Percentiles rank a stretch among this genome's conserved stretches.
Conservation (phyloP, 1,140 invertebrate genomes). For the Anadara kagoshimensis region DNA sequence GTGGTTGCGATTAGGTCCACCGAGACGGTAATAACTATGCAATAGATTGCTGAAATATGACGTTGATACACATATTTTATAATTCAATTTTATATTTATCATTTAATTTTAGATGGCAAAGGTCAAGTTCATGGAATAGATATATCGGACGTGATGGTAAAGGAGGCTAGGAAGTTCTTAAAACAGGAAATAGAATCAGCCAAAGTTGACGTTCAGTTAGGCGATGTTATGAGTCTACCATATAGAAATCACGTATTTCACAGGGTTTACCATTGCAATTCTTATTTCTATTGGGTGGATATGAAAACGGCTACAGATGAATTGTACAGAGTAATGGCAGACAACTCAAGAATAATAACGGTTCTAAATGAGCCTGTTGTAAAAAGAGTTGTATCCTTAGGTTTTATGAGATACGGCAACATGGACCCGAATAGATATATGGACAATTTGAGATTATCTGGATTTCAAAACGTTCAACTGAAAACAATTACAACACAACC, state of each 20-base stretch:
- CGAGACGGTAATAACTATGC: too few relatives aligned
- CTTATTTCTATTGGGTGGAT: conserved; percentile 62
- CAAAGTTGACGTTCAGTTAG: conserved; percentile 49
- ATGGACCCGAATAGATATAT: conserved; percentile 55
- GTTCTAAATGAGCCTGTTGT: conserved; percentile 32
- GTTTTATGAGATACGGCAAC: conserved; percentile 48
- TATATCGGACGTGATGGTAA: conserved; percentile 51
- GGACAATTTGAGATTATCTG: conserved; percentile 39
- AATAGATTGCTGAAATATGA: too few relatives aligned
- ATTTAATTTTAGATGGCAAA: conserved; percentile 49
- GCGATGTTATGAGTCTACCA: conserved; percentile 42
- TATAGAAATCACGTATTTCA: conserved; percentile 53
- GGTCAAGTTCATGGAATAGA: conserved; percentile 59
- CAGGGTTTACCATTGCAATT: conserved; percentile 58
- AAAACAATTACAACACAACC: conserved; percentile 15
- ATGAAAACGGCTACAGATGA: conserved; percentile 36
- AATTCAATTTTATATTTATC: too few relatives aligned
- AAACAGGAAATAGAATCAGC: conserved; percentile 31
- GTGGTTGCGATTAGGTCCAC: too few relatives aligned
- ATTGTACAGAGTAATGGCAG: conserved; percentile 59
- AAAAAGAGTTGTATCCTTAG: conserved; percentile 17
- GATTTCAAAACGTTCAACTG: conserved; percentile 54
- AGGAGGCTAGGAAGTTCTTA: conserved; percentile 33
- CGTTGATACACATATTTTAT: too few relatives aligned
- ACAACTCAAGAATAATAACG: conserved; percentile 57